Evolutionary conservation across 2,113 vertebrate species (phyloP).

Genomic region (Takifugu bimaculatus): DNA sequence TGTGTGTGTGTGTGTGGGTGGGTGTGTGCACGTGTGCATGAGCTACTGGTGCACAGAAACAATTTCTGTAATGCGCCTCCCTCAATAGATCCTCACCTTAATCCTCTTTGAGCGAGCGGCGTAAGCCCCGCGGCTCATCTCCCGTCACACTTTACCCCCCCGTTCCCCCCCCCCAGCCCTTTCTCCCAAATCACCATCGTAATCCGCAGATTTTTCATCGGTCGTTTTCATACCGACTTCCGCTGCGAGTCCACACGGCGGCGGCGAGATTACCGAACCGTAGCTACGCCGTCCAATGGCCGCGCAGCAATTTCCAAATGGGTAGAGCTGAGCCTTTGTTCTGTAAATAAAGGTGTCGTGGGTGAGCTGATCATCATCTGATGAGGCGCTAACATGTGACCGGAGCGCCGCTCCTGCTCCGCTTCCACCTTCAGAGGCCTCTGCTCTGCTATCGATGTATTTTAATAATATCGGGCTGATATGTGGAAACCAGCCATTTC

Average conservation of each 20-base stretch:
- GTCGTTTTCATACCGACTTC: constrained; percentile 40
- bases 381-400: constrained; percentile 14
- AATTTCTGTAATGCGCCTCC: constrained; percentile 64
- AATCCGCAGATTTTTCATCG: constrained; percentile 71
- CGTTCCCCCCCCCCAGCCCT: constrained; percentile 63
- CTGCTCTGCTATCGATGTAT: too few species aligned
- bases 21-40: constrained; percentile 8
- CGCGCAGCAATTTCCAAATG: constrained; percentile 62
- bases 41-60: constrained; percentile 44
- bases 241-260: constrained; percentile 51
- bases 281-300: constrained; percentile 23
- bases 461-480: not conserved
- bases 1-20: not conserved
- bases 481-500: not conserved
- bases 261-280: constrained; percentile 59
- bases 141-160: constrained; percentile 64
- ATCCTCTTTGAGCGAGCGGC: constrained; percentile 62
- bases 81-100: constrained; percentile 66
- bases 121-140: constrained; percentile 65
- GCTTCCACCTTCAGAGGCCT: too few species aligned
- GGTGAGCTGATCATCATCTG: constrained; percentile 44
- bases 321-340: constrained; percentile 13
- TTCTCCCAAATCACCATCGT: constrained; percentile 64
- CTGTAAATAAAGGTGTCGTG: constrained; percentile 10
- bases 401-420: too few species aligned